A percentile compares a stretch with the other conserved stretches of the same genome.
These are phyloP conservation scores for Noctua fimbriata DNA, from an alignment of 2,888 invertebrate genomes.

Conservation along the genomic window DNA sequence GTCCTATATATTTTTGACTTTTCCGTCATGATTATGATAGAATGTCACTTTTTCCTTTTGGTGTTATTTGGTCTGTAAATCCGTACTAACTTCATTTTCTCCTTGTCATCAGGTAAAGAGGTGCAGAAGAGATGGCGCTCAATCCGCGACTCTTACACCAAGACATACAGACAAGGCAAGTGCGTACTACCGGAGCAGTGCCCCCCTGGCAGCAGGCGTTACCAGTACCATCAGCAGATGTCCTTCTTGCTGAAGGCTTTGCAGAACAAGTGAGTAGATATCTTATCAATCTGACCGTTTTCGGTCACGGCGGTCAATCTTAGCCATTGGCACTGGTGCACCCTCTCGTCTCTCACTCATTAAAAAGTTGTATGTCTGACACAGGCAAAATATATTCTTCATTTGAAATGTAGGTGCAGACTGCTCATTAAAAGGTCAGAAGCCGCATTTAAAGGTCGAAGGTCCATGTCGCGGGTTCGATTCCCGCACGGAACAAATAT, in stretches of 20 bases:
- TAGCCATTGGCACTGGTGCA: background rate
- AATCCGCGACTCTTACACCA: constrained; percentile 87
- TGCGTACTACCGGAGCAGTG: constrained; percentile 84
- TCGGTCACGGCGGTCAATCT: background rate
- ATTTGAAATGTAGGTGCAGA: background rate
- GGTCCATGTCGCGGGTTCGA: too few species aligned
- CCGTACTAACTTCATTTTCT: background rate
- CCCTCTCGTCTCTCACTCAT: background rate
- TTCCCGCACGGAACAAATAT: too few species aligned
- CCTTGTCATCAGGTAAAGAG: constrained; percentile 82
- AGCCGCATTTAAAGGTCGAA: too few species aligned
- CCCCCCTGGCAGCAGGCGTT: constrained; percentile 80
- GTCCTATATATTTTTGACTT: background rate
- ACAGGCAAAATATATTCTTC: background rate
- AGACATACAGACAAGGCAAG: constrained; percentile 87
- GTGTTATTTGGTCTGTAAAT: background rate
- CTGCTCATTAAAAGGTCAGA: background rate
- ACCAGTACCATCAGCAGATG: constrained; percentile 86
- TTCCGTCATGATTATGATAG: background rate
- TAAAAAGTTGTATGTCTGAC: background rate
- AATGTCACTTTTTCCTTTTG: background rate
- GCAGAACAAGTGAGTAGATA: constrained; percentile 84
- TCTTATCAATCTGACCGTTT: background rate
- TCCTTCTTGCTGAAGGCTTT: constrained; percentile 83
- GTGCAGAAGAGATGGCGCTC: constrained; percentile 89